Base-by-base conservation (phyloP, 2,797 vertebrate species). In the Pteronotus mesoamericanus region DNA sequence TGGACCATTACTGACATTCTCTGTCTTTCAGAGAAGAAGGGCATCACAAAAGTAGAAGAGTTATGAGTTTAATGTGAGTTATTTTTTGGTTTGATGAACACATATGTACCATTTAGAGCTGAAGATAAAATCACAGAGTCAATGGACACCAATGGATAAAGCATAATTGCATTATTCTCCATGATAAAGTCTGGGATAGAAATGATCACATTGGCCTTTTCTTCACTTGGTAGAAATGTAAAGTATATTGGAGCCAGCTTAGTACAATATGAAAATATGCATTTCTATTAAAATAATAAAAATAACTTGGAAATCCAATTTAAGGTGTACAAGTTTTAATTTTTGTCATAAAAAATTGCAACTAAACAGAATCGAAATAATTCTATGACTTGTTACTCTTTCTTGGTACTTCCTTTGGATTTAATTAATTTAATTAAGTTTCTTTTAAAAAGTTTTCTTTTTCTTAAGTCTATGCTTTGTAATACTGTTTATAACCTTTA, bases 71-170 rank as follows among this genome's bases (percentile, higher is more conserved):
- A 83, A 91, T 94, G 85, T 32, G 64, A 51, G 29, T 91, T 0
- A 21, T 91, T 89, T 83, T 18, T 91, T 96, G 95, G 84, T 18
- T 97, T 89, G 93, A 2, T 42, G 51, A 68, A 95, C 96, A 93
- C 3, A 55, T 46, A 10, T 21, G 59, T 10, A 69, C 34, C 59
- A 61, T 95, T 46, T 83, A 61, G 42, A 44, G 18, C 14, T 46
- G 66, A 85, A 72, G 34, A 37, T 61, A 26, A 10, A 51, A 48
- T 86, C 44, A 48, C 29, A 75, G 32, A 46, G 44, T n/a, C 53
- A 83, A 90, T 16, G 44, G 77, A 22, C 6, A 44, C 21, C 32
- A 61, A 2, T 21, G 61, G 29, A 71, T 46, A 72, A 74, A 93
- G 4, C 8, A 42, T 39, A 77, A 21, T 87, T 44, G 53, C 15